These are phyloP conservation scores for Psittacula cyanocephala DNA, from an alignment of 2,113 vertebrate genomes.

Conservation along the genomic window DNA sequence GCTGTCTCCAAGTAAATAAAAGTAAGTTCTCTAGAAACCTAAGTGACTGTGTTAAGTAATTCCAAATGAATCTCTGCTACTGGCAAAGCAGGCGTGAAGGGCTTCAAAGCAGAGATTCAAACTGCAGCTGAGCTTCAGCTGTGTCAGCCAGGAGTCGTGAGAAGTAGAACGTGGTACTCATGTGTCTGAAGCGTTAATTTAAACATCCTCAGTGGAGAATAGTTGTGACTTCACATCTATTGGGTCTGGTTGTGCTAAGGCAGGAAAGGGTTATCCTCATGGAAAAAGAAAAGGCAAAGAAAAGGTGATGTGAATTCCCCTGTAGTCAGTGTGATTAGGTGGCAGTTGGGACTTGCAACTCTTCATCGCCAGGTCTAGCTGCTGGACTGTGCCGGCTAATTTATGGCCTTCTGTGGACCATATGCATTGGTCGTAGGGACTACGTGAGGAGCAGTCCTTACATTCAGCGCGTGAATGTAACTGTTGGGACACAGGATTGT, in stretches of 20 bases:
- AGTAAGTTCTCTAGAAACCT: background rate
- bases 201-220: background rate
- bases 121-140: background rate
- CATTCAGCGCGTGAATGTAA: background rate
- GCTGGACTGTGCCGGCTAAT: background rate
- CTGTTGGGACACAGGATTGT: background rate
- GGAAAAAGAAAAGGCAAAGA: background rate
- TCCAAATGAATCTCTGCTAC: slow-evolving; percentile 5
- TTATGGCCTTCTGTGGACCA: background rate
- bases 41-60: background rate
- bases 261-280: background rate
- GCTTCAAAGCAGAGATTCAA: background rate
- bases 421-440: background rate
- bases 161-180: background rate
- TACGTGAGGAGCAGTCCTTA: background rate
- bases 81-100: background rate
- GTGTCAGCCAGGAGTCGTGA: background rate
- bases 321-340: background rate
- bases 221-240: background rate
- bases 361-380: background rate
- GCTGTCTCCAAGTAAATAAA: background rate
- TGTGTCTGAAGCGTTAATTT: background rate
- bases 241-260: background rate
- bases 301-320: background rate
- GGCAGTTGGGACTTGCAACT: background rate